Evolutionary conservation across 2,797 vertebrate species (phyloP).

Genomic region (Lates japonicus): DNA sequence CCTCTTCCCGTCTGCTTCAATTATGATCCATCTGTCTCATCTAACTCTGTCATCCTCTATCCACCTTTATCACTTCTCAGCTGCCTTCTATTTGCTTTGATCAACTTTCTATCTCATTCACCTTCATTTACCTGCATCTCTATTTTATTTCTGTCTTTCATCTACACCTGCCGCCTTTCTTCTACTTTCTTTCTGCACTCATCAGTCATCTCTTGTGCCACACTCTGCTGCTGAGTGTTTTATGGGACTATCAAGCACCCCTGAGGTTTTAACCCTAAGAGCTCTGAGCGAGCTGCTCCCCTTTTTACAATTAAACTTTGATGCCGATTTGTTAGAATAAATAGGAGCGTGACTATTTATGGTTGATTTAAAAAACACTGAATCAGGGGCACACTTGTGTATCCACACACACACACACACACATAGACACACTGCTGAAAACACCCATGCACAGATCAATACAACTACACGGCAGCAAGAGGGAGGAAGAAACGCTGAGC

Average conservation of each 20-base stretch:
- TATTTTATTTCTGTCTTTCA: slow-evolving; percentile 20
- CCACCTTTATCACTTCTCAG: neutral
- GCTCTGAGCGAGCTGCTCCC: slow-evolving; percentile 18
- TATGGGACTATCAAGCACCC: neutral
- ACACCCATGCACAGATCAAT: slow-evolving; percentile 78
- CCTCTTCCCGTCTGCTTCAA: slow-evolving; percentile 15
- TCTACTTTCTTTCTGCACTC: slow-evolving; percentile 6
- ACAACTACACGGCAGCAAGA: slow-evolving; percentile 73
- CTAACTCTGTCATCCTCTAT: slow-evolving; percentile 9
- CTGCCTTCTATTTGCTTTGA: neutral
- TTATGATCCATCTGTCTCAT: slow-evolving; percentile 19
- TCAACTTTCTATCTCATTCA: slow-evolving; percentile 7
- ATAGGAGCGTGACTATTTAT: slow-evolving; percentile 71
- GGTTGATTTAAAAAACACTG: slow-evolving; percentile 50
- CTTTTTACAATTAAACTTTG: slow-evolving; percentile 67
- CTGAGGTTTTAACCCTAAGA: slow-evolving; percentile 31
- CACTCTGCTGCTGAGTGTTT: neutral
- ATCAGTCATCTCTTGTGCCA: neutral
- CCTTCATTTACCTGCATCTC: slow-evolving; percentile 38
- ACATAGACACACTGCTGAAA: slow-evolving; percentile 52
- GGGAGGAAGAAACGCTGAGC: slow-evolving; percentile 65
- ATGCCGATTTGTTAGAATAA: slow-evolving; percentile 75
- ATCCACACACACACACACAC: slow-evolving; percentile 40
- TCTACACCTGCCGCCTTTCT: slow-evolving; percentile 4
- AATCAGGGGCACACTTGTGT: slow-evolving; percentile 15